Evolutionary conservation across 2,113 vertebrate species (phyloP).

Genomic region (Microcebus murinus): DNA sequence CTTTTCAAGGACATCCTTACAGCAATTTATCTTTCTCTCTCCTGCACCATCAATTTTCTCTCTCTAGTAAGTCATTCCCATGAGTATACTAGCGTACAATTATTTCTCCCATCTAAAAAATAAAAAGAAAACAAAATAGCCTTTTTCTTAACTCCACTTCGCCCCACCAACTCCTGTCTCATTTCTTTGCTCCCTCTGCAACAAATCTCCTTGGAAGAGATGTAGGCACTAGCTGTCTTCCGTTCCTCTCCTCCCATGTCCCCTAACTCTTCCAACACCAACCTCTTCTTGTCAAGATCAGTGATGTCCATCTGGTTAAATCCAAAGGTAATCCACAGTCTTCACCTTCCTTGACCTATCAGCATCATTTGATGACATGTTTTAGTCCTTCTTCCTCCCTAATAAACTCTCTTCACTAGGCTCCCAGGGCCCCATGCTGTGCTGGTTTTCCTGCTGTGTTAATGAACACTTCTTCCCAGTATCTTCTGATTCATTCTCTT

Average conservation of each 20-base stretch:
- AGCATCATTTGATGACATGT: background rate
- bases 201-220: background rate
- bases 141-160: background rate
- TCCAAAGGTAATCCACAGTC: background rate
- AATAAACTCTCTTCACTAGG: background rate
- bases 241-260: background rate
- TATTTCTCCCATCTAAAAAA: constrained; percentile 34
- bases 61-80: background rate
- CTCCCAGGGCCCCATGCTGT: background rate
- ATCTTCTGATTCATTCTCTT: background rate
- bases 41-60: constrained; percentile 11
- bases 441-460: background rate
- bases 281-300: background rate
- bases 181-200: background rate
- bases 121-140: background rate
- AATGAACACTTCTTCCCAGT: background rate
- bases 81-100: background rate
- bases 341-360: background rate
- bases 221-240: background rate
- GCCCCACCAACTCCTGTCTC: background rate
- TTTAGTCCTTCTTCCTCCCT: background rate
- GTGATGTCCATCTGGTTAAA: background rate
- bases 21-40: constrained; percentile 32
- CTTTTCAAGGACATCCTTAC: constrained; percentile 35
- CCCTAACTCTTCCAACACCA: background rate